A percentile compares a stretch with the other conserved stretches of the same genome.
Evolutionary conservation across 2,113 vertebrate species (phyloP).

Genomic region (Nycticebus coucang): DNA sequence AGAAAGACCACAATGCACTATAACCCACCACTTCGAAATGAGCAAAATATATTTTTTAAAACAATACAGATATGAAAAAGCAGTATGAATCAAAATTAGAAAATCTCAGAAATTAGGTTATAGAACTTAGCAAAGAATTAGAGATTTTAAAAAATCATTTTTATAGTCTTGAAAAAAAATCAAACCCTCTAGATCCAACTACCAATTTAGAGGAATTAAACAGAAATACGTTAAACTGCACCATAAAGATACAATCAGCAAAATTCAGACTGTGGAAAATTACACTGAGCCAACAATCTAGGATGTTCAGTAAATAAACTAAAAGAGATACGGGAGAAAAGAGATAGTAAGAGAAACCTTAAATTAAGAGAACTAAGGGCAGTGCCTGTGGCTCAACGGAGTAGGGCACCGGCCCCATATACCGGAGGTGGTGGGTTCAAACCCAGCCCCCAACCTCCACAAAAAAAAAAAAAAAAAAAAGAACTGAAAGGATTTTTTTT

Average conservation of each 20-base stretch:
- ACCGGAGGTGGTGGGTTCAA: no score
- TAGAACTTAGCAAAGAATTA: neutral
- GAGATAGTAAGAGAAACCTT: neutral
- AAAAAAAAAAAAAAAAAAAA: no score
- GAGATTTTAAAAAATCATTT: neutral
- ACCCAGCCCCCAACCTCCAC: no score
- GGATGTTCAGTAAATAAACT: neutral
- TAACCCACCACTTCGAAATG: neutral
- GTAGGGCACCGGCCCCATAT: no score
- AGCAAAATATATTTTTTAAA: neutral
- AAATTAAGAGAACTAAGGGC: no score
- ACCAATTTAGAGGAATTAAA: no score
- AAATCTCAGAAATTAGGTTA: neutral
- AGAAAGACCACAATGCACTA: neutral
- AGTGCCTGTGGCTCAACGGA: no score
- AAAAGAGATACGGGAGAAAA: neutral
- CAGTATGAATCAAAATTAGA: slow-evolving; percentile 2
- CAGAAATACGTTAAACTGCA: no score
- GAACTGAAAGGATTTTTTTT: no score
- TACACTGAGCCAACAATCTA: neutral
- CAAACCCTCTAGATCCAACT: no score
- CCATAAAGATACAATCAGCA: no score
- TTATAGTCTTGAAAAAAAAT: neutral
- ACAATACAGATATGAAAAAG: neutral
- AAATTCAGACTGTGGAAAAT: neutral